These are phyloP conservation scores for Sinhomidia bicolor DNA, from an alignment of 2,888 invertebrate species.

Conservation along the genomic window DNA sequence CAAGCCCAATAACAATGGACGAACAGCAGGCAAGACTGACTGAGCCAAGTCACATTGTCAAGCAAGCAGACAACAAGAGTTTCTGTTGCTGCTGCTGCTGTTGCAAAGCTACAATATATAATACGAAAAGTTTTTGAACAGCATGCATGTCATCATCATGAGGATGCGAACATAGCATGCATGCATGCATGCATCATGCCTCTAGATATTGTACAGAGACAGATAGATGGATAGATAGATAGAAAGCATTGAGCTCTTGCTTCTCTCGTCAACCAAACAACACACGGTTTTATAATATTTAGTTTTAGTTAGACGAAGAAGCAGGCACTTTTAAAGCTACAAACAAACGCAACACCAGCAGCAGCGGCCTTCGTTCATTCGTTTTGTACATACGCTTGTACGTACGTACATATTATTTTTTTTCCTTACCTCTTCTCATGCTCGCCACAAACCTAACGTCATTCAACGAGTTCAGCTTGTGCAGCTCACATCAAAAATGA, in stretches of 20 bases:
- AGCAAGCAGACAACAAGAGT: not conserved
- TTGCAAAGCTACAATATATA: no score
- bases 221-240: not conserved
- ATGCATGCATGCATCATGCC: no score
- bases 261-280: not conserved
- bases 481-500: constrained; percentile 55
- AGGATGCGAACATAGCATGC: no score
- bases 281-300: not conserved
- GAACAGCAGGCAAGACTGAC: constrained; percentile 28
- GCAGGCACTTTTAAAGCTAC: not conserved
- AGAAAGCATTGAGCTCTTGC: not conserved
- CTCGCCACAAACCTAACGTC: constrained; percentile 57
- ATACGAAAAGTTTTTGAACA: no score
- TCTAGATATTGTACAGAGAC: not conserved
- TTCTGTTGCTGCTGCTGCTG: not conserved
- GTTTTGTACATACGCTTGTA: not conserved
- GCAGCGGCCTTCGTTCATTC: constrained; percentile 44
- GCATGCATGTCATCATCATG: no score
- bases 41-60: constrained; percentile 32
- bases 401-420: not conserved
- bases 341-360: constrained; percentile 5
- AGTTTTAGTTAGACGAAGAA: no score
- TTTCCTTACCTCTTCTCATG: constrained; percentile 51
- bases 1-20: constrained; percentile 27
- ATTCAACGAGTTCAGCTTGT: constrained; percentile 72